phyloP scores from a whole-genome alignment of 2,888 invertebrate genomes.

The Lasioglossum figueresi region DNA sequence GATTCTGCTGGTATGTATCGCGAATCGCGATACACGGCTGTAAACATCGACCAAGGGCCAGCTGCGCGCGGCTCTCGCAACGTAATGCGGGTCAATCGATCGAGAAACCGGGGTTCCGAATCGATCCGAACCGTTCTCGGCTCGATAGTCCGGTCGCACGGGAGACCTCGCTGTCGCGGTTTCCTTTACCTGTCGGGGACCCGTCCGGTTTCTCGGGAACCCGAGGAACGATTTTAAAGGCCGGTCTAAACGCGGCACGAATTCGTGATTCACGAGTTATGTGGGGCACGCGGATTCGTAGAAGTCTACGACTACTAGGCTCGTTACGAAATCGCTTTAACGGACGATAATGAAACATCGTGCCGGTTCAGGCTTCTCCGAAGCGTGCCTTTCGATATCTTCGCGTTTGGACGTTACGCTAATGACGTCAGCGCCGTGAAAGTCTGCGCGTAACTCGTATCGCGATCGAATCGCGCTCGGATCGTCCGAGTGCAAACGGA shows the following conservation, averaged over 20 bases:
- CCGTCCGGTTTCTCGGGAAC: background rate
- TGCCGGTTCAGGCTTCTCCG: background rate
- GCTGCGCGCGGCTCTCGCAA: conserved; percentile 57
- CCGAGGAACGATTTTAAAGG: background rate
- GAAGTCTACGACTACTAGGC: conserved; percentile 35
- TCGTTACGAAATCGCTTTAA: conserved; percentile 33
- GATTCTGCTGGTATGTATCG: conserved; percentile 52
- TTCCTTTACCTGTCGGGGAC: background rate
- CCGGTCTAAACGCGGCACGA: conserved; percentile 16
- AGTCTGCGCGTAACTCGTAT: conserved; percentile 50
- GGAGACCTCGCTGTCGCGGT: background rate
- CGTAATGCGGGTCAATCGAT: conserved; percentile 67
- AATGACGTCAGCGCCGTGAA: conserved; percentile 54
- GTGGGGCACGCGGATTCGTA: conserved; percentile 40
- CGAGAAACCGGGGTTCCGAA: conserved; percentile 32
- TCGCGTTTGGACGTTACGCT: conserved; percentile 35
- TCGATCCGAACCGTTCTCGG: background rate
- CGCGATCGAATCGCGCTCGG: conserved; percentile 40
- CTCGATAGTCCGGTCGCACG: background rate
- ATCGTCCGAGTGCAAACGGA: conserved; percentile 6
- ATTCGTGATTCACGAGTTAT: conserved; percentile 41
- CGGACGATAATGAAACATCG: conserved; percentile 28
- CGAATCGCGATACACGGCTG: conserved; percentile 23
- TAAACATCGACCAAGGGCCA: conserved; percentile 53
- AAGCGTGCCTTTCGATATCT: conserved; percentile 32